Evolutionary conservation across 92 coral and sea anemone genomes (phyloP), one percentile per base, ranked within the genome.

Genomic region (Parazoanthus swiftii): DNA sequence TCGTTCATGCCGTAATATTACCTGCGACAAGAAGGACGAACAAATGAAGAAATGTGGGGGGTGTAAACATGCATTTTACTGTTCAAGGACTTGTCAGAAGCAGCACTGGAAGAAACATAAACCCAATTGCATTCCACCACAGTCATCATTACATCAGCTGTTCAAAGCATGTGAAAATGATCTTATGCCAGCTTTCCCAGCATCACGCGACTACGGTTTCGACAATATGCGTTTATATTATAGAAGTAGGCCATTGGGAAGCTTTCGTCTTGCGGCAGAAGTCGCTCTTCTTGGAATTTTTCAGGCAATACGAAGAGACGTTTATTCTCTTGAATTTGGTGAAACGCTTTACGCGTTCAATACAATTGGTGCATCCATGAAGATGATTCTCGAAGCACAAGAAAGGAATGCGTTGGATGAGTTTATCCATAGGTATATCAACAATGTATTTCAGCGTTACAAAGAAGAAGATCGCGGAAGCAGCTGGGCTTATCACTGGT

Each of bases 171-270:
- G 90, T 26, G 1, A 0, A 16, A 1, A 0, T 0, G 90, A 90
- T 50, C 6, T 66, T 10, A 66, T 76, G 6, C 91, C 93, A 54
- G 29, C 21, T 36, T 67, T 83, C 23, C 35, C 81, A 8, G 90
- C 58, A 11, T 80, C 86, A 76, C 68, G 54, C 20, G 92, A 88
- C 35, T 91, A 82, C 85, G 93, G 93, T 43, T 91, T 91, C 85
- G 89, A 68, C 35, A 91, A 79, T 44, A 13, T 91, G 81, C 74
- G 73, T 9, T 46, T 68, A 20, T 77, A 88, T 77, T 86, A 91
- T 33, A 86, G 89, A 16, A 38, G 59, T 68, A 36, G 67, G 18
- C 80, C 59, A 16, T 43, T 21, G 48, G 36, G 86, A 65, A 29
- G 44, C 48, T 7, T 44, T 33, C 11, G 65, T 29, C 20, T 65